These are phyloP conservation scores for Syrista parreyssii DNA, from an alignment of 2,888 invertebrate species.

Conservation along the genomic window DNA sequence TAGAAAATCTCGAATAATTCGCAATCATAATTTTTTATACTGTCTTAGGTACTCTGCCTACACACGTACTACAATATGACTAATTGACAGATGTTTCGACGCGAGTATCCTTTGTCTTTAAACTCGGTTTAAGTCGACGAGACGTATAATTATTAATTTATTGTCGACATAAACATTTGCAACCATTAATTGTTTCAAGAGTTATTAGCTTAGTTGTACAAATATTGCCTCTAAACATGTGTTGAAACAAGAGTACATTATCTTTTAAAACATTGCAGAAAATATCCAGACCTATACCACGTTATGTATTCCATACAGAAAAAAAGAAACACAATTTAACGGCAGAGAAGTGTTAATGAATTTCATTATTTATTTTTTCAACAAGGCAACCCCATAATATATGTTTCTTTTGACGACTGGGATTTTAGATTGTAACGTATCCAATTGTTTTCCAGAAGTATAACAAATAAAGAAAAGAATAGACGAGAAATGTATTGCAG, in stretches of 20 bases:
- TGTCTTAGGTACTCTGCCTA: background rate
- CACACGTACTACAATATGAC: background rate
- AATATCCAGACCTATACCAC: background rate
- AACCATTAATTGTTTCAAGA: background rate
- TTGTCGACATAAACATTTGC: background rate
- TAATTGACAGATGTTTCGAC: background rate
- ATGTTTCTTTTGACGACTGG: background rate
- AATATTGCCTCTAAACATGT: background rate
- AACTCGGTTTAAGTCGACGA: background rate
- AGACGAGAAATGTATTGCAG: background rate
- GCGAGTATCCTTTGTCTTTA: background rate
- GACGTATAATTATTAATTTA: background rate
- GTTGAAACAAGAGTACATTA: background rate
- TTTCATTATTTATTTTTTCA: too few relatives aligned
- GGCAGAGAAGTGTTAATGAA: too few relatives aligned
- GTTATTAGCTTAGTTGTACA: background rate
- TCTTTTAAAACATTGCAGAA: background rate
- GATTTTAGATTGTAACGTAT: background rate
- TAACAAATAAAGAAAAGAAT: background rate
- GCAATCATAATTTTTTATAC: background rate
- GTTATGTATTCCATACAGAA: background rate
- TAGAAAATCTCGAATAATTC: constrained; percentile 1
- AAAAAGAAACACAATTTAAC: too few relatives aligned
- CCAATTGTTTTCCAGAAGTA: background rate
- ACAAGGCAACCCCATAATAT: background rate